These are phyloP conservation scores for Drosophila kurseongensis DNA, from an alignment of 1,140 invertebrate genomes.

Conservation along the genomic window DNA sequence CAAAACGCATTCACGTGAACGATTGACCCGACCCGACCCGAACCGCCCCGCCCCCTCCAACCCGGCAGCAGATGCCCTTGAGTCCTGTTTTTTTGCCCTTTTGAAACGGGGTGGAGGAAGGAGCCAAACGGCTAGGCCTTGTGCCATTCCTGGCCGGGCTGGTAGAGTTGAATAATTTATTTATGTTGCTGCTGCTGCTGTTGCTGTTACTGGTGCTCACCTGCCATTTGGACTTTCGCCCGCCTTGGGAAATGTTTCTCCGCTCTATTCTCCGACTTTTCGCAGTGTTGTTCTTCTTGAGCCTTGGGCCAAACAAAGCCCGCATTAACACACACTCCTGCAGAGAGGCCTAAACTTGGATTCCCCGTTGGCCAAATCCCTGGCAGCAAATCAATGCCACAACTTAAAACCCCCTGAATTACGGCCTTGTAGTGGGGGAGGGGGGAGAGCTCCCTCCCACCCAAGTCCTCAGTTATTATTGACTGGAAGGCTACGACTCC, in stretches of 20 bases:
- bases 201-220: conserved; percentile 2
- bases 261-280: conserved; percentile 1
- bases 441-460: neutral
- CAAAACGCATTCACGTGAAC: conserved; percentile 48
- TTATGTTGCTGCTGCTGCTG: neutral
- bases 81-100: conserved; percentile 28
- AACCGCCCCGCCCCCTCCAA: neutral
- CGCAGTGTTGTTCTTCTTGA: conserved; percentile 1
- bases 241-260: neutral
- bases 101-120: neutral
- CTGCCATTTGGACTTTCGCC: conserved; percentile 1
- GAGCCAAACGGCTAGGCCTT: neutral
- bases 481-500: conserved; percentile 1
- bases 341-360: conserved; percentile 15
- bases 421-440: neutral
- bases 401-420: conserved; percentile 41
- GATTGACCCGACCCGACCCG: neutral
- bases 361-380: conserved; percentile 39
- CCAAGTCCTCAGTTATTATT: conserved; percentile 19
- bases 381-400: conserved; percentile 27
- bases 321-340: neutral
- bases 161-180: conserved; percentile 38
- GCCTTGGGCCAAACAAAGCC: conserved; percentile 9
- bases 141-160: conserved; percentile 1
- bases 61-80: conserved; percentile 1